Conservation (phyloP, 2,888 invertebrate species). For the Rhagium mordax region DNA sequence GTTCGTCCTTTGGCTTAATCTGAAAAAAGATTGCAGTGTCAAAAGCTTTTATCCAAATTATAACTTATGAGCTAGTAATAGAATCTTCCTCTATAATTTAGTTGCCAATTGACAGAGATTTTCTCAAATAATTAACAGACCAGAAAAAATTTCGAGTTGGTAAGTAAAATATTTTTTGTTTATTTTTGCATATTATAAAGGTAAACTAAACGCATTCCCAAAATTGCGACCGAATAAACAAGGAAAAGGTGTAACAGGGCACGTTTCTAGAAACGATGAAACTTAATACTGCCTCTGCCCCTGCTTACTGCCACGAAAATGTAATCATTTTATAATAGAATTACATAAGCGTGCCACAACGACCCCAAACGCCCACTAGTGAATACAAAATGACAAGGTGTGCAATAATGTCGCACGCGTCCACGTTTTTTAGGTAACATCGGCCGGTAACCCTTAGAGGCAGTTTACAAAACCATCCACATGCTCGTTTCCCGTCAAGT, state of each 20-base stretch:
- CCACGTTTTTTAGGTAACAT: conserved; percentile 12
- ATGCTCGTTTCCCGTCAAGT: background rate
- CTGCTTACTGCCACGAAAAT: conserved; percentile 13
- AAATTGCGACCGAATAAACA: too few species aligned
- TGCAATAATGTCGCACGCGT: conserved; percentile 26
- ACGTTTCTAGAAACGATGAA: background rate
- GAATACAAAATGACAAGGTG: conserved; percentile 39
- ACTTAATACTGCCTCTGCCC: background rate
- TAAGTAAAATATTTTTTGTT: too few species aligned
- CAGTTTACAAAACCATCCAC: conserved; percentile 4
- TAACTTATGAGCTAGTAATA: too few species aligned
- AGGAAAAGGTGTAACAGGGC: background rate
- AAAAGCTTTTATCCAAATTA: too few species aligned
- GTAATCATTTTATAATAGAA: conserved; percentile 9
- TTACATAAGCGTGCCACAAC: conserved; percentile 18
- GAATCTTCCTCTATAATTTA: too few species aligned
- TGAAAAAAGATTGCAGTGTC: too few species aligned
- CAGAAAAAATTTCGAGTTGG: too few species aligned
- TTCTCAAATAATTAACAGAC: too few species aligned
- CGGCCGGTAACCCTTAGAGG: conserved; percentile 8
- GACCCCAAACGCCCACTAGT: conserved; percentile 21
- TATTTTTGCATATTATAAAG: too few species aligned
- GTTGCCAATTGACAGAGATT: too few species aligned
- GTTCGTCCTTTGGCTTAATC: too few species aligned
- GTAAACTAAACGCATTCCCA: too few species aligned